Base-by-base conservation (phyloP, 2,888 invertebrate genomes). In the Iselma pallidipennis region DNA sequence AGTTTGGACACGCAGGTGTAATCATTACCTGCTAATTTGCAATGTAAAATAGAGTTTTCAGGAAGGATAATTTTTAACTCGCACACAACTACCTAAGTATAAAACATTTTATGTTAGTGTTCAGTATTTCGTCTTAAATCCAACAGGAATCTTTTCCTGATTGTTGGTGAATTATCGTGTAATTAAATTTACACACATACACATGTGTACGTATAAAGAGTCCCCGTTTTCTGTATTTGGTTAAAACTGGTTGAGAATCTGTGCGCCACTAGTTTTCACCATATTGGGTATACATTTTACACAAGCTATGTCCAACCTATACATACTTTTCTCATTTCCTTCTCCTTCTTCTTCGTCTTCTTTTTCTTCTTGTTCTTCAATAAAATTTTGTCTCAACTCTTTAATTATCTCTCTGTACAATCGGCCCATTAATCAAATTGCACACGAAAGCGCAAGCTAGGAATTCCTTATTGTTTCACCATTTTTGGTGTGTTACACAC, bases 181-280 rank as follows among this genome's bases (percentile, higher is more conserved):
- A 45, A 45, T 45, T 45, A 45, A 45, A 21, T 45, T 45, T 21
- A 21, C 45, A 45, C 45, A 45, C 12, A 45, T 21, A 45, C 16
- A 33, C 14, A 16, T 37, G 57, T 56, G 50, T 72, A 70, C 69
- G 70, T 70, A 70, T 69, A 66, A 21, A 61, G 63, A 67, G 70
- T 55, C 61, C 67, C 66, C 63, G 69, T 61, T 66, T 45, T 64
- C 74, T 70, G 59, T 75, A 76, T 76, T 77, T 75, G 77, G 77
- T 72, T 68, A 76, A 72, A 74, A 71, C 77, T 66, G 72, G 71
- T 67, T 69, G 59, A 45, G 45, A 66, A 68, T 70, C 71, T 70
- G 74, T 76, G 75, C 76, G 76, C 76, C 76, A 78, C 75, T 66
- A 70, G 75, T 74, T 71, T 75, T 72, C 16, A 63, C 72, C 74